Conservation (phyloP, 1,140 invertebrate species). For the Pectinophora gossypiella region DNA sequence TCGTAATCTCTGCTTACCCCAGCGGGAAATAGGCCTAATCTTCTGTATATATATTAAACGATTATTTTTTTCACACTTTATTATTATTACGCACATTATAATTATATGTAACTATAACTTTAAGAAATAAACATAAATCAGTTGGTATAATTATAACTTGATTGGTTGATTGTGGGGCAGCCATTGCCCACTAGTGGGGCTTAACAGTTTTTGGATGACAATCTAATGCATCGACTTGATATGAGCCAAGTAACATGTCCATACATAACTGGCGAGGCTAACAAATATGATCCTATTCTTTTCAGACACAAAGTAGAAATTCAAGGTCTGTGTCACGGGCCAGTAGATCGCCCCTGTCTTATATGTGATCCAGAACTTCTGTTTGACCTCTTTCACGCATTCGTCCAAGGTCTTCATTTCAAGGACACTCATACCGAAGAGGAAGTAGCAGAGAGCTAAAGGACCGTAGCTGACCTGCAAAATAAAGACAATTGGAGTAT, state of each 20-base stretch:
- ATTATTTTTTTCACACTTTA: no score
- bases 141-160: no score
- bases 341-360: conserved; percentile 80
- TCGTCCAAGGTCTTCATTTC: conserved; percentile 81
- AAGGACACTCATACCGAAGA: conserved; percentile 86
- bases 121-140: no score
- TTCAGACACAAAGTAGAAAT: conserved; percentile 86
- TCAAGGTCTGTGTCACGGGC: conserved; percentile 89
- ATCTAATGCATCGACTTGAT: conserved; percentile 87
- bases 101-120: no score
- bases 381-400: conserved; percentile 82
- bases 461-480: conserved; percentile 88
- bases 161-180: no score
- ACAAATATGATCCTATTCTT: conserved; percentile 88
- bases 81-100: no score
- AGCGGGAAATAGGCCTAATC: no score
- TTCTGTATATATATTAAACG: no score
- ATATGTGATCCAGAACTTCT: conserved; percentile 87
- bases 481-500: no score
- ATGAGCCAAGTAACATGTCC: conserved; percentile 90
- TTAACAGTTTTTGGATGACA: no score
- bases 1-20: no score
- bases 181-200: no score
- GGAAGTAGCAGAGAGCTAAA: conserved; percentile 86
- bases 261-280: conserved; percentile 86